A percentile compares a stretch with the other conserved stretches of the same genome.
These are phyloP conservation scores for Oncopodura yosiiana DNA, from an alignment of 1,140 invertebrate genomes.

Conservation along the genomic window DNA sequence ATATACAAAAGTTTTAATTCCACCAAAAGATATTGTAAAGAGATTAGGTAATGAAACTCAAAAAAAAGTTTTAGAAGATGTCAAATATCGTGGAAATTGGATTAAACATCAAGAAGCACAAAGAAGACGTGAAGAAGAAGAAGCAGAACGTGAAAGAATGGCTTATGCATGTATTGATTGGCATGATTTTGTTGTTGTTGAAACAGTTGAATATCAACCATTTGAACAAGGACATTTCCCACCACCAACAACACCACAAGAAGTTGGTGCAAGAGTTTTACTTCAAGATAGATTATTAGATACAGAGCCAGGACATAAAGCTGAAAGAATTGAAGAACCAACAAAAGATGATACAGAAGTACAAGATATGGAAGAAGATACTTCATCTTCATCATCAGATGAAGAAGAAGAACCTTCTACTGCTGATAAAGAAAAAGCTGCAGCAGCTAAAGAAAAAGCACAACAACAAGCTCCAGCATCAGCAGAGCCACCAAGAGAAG, in stretches of 20 bases:
- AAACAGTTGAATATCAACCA: slow-evolving; percentile 97
- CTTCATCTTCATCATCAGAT: slow-evolving; percentile 49
- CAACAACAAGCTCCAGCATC: slow-evolving; percentile 42
- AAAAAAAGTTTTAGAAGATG: slow-evolving; percentile 73
- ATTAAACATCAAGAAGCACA: slow-evolving; percentile 86
- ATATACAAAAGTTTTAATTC: slow-evolving; percentile 91
- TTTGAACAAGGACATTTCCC: slow-evolving; percentile 92
- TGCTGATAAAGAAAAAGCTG: too few species aligned
- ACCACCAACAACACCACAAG: slow-evolving; percentile 90
- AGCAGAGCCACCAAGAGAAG: slow-evolving; percentile 73
- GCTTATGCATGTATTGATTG: slow-evolving; percentile 98
- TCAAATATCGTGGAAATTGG: slow-evolving; percentile 93
- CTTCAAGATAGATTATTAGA: slow-evolving; percentile 58
- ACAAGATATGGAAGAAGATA: slow-evolving; percentile 83
- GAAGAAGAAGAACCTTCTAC: slow-evolving; percentile 55
- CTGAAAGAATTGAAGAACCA: slow-evolving; percentile 44
- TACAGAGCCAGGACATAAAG: slow-evolving; percentile 38
- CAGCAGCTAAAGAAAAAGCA: slow-evolving; percentile 27
- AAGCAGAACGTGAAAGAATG: slow-evolving; percentile 84
- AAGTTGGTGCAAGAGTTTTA: slow-evolving; percentile 87
- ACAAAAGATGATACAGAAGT: slow-evolving; percentile 44
- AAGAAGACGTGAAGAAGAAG: slow-evolving; percentile 83
- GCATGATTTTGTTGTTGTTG: slow-evolving; percentile 99
- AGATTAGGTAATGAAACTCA: slow-evolving; percentile 71
- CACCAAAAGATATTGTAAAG: slow-evolving; percentile 78